phyloP scores from a whole-genome alignment of 35 echinoderm and acorn worm genomes.

The Stichopus chloronotus region DNA sequence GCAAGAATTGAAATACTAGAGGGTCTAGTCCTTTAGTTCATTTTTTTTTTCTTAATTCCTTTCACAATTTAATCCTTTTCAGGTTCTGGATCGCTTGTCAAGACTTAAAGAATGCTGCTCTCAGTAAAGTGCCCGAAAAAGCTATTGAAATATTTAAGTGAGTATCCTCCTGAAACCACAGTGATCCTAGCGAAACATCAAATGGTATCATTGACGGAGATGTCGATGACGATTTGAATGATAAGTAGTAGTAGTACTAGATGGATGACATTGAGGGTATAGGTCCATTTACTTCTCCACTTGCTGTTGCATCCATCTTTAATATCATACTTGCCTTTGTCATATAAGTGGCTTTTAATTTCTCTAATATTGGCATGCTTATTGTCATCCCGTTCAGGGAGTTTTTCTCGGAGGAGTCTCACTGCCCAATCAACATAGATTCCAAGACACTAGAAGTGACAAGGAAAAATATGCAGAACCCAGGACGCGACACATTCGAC shows the following conservation, averaged over 20 bases:
- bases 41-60: not conserved
- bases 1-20: too few relatives aligned
- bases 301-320: too few relatives aligned
- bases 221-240: not conserved
- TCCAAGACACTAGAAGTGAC: constrained; percentile 87
- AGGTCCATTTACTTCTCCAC: too few relatives aligned
- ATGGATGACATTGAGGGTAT: too few relatives aligned
- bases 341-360: too few relatives aligned
- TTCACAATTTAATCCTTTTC: constrained; percentile 23
- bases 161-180: not conserved
- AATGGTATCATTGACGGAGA: not conserved
- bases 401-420: constrained; percentile 89
- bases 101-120: constrained; percentile 85
- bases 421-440: constrained; percentile 98
- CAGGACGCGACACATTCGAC: constrained; percentile 93
- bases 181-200: not conserved
- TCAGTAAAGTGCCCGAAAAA: constrained; percentile 94
- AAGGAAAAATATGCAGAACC: constrained; percentile 90
- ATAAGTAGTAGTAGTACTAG: too few relatives aligned
- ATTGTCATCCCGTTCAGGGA: constrained; percentile 59
- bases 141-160: constrained; percentile 94
- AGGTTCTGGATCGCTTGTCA: constrained; percentile 99
- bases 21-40: too few relatives aligned
- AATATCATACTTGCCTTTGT: too few relatives aligned
- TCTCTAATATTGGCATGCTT: too few relatives aligned